These are phyloP conservation scores for Polyommatus icarus DNA, from an alignment of 2,888 invertebrate species.

Conservation along the genomic window DNA sequence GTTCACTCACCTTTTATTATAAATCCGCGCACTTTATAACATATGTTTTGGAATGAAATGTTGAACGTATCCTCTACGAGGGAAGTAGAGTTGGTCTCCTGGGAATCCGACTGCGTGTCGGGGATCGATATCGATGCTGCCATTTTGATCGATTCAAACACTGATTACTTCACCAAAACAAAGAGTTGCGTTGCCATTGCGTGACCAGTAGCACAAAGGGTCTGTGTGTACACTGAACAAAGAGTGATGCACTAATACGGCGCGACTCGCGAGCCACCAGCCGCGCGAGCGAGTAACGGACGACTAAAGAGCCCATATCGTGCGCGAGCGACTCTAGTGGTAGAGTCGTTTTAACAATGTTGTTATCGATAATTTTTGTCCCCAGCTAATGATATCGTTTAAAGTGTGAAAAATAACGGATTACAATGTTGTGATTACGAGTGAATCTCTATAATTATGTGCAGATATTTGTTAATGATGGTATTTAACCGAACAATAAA, in stretches of 20 bases:
- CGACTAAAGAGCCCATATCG: conserved; percentile 38
- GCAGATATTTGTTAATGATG: neutral
- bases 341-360: conserved; percentile 8
- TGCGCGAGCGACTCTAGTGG: conserved; percentile 40
- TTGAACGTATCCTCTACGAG: conserved; percentile 76
- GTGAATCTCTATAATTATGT: neutral
- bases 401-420: neutral
- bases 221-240: conserved; percentile 62
- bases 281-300: conserved; percentile 46
- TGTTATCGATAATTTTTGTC: conserved; percentile 15
- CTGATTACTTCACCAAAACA: conserved; percentile 47
- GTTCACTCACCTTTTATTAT: conserved; percentile 70
- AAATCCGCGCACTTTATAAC: conserved; percentile 82
- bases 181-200: conserved; percentile 55
- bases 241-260: conserved; percentile 46
- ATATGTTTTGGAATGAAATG: conserved; percentile 84
- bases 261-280: conserved; percentile 49
- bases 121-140: conserved; percentile 43
- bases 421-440: neutral
- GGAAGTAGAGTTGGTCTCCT: conserved; percentile 66
- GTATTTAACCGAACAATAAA: neutral
- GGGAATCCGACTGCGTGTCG: conserved; percentile 63
- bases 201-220: conserved; percentile 59
- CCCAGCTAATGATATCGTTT: neutral
- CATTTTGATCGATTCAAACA: conserved; percentile 48